Evolutionary conservation across 2,113 vertebrate genomes (phyloP), one percentile per base, ranked within the genome.

Genomic region (Synodontis membranacea): DNA sequence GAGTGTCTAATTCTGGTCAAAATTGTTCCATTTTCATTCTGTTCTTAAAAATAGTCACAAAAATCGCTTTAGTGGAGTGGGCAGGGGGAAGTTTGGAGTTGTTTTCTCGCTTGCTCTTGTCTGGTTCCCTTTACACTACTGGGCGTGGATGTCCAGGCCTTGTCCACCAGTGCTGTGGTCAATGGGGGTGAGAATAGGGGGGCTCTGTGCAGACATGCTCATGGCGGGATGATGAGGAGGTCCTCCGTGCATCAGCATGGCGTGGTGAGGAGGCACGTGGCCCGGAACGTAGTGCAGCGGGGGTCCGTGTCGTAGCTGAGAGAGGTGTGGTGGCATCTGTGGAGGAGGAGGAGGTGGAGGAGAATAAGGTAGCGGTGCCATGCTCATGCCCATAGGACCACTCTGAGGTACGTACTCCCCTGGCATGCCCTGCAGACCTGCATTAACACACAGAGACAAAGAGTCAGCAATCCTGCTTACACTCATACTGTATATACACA

Each of bases 331-430:
- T 92, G 96, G 96, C 97, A 98, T 97, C 96, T 96, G 97, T 80
- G 78, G 78, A 94, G 96, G 94, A 96, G 96, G 96, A 50, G 75
- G 86, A 50, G 75, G 82, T 75, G 84, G 62, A 86, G 78, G 96
- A 87, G 94, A 95, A 95, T 95, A 97, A 93, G 95, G 96, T 92
- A 96, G 94, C 92, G 97, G 97, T 95, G 97, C 96, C 98, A 98
- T 98, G 97, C 96, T 97, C 96, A 99, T 97, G 96, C 97, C 97
- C 97, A 98, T 95, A 96, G 97, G 97, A 97, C 97, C 97, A 94
- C 97, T 96, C 97, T 99, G 98, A 98, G 97, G 97, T 96, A 97
- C 95, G 92, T 95, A 97, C 94, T 97, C 98, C 96, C 96, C 97
- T 94, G 97, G 95, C 96, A 97, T 96, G 96, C 96, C 97, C 96